These are phyloP conservation scores for Melipona bicolor DNA, from an alignment of 2,888 invertebrate genomes.

Conservation along the genomic window DNA sequence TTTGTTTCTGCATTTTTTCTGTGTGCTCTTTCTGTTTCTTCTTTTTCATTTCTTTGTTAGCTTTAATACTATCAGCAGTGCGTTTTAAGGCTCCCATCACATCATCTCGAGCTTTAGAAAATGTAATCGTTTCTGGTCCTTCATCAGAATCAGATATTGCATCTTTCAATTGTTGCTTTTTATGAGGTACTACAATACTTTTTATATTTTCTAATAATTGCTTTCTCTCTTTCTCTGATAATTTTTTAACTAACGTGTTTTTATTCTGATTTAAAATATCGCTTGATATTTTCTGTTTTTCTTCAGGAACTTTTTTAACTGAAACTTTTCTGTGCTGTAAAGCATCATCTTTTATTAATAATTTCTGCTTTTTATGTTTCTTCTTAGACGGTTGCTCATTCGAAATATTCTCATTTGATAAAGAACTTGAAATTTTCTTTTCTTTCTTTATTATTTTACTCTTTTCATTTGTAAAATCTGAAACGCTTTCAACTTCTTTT, in stretches of 20 bases:
- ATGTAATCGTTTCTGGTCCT: conserved; percentile 13
- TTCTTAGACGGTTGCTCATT: conserved; percentile 5
- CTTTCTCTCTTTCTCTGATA: conserved; percentile 6
- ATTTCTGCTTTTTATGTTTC: not conserved
- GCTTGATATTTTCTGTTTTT: not conserved
- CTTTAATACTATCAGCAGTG: conserved; percentile 18
- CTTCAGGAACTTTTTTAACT: not conserved
- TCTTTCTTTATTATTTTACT: not conserved
- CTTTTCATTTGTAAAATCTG: not conserved
- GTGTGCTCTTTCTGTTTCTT: conserved; percentile 17
- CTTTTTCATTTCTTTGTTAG: conserved; percentile 28
- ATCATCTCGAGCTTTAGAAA: conserved; percentile 34
- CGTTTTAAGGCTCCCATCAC: conserved; percentile 17
- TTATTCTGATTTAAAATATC: not conserved
- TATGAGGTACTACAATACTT: not conserved
- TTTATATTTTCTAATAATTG: not conserved
- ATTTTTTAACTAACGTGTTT: not conserved
- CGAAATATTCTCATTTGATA: not conserved
- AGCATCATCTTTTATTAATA: not conserved
- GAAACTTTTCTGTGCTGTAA: not conserved
- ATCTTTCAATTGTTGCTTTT: not conserved
- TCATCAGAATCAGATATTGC: conserved; percentile 13
- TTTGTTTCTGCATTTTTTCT: conserved; percentile 9
- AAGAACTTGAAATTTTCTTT: not conserved
- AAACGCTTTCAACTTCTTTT: not conserved